Conservation (phyloP, 2,797 vertebrate species). For the Smutsia temminckii region DNA sequence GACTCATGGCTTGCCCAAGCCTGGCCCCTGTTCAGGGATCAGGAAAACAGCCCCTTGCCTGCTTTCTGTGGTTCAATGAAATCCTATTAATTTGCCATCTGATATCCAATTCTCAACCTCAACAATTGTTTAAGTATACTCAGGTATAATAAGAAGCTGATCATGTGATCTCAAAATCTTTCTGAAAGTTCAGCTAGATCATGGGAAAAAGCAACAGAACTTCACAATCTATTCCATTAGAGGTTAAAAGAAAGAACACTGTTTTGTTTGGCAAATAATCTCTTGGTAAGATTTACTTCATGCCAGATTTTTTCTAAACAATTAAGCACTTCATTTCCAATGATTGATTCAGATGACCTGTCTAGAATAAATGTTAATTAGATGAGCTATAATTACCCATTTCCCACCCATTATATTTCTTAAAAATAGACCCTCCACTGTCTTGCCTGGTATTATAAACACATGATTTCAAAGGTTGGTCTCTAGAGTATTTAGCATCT, state of each 20-base stretch:
- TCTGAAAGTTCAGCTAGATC: conserved; percentile 53
- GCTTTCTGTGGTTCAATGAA: background rate
- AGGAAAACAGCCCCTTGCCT: background rate
- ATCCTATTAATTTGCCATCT: conserved; percentile 31
- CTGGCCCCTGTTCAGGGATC: background rate
- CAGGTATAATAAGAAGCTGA: conserved; percentile 41
- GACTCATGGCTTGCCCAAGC: background rate
- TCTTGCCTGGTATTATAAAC: background rate
- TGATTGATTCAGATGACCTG: conserved; percentile 54
- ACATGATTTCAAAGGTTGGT: background rate
- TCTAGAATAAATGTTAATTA: conserved; percentile 58
- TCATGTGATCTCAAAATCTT: conserved; percentile 40
- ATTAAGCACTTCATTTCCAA: conserved; percentile 55
- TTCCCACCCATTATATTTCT: conserved; percentile 73
- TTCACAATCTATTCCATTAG: background rate
- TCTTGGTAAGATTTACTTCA: conserved; percentile 28
- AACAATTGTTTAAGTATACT: conserved; percentile 22
- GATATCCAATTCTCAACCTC: conserved; percentile 23
- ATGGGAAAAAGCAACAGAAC: conserved; percentile 51
- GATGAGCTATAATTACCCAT: conserved; percentile 55
- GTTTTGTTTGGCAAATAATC: conserved; percentile 51
- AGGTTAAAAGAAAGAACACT: conserved; percentile 32
- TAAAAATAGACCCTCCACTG: conserved; percentile 4
- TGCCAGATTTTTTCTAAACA: conserved; percentile 66
- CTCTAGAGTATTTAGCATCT: background rate